phyloP scores from a whole-genome alignment of 1,140 invertebrate genomes.

The Halesus radiatus region DNA sequence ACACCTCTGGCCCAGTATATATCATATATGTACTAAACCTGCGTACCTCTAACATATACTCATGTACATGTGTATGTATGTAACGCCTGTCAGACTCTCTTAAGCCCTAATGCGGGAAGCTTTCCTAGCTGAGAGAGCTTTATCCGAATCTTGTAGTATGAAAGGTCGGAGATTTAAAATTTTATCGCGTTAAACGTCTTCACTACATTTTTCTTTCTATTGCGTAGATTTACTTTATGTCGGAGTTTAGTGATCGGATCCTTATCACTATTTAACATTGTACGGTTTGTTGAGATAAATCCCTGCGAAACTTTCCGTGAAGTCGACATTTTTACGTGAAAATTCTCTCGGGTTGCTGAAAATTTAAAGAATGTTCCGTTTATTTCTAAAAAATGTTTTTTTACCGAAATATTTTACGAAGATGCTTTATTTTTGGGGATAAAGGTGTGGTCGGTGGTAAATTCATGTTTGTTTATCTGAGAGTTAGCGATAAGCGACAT shows the following conservation, averaged over 20 bases:
- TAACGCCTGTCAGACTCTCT: conserved; percentile 34
- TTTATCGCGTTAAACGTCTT: conserved; percentile 20
- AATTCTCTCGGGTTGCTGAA: too few species aligned
- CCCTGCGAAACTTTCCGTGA: too few species aligned
- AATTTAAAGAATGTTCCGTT: neutral
- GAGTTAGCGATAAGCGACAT: too few species aligned
- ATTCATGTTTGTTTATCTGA: too few species aligned
- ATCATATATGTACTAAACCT: neutral
- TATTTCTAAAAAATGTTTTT: too few species aligned
- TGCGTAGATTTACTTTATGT: conserved; percentile 4
- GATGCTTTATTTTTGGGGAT: too few species aligned
- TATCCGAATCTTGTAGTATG: conserved; percentile 17
- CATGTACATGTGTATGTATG: neutral
- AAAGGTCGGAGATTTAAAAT: neutral
- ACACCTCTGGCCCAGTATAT: neutral
- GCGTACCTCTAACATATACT: neutral
- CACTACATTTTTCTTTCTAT: conserved; percentile 21
- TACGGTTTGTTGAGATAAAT: conserved; percentile 10
- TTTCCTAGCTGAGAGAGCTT: neutral
- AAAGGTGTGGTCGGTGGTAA: too few species aligned
- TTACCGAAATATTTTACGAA: too few species aligned
- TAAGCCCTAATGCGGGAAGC: conserved; percentile 37
- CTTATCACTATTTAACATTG: conserved; percentile 3
- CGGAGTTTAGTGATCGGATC: neutral
- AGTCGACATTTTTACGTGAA: neutral